phyloP scores from a whole-genome alignment of 2,888 invertebrate genomes.

The Gnatocerus cornutus region DNA sequence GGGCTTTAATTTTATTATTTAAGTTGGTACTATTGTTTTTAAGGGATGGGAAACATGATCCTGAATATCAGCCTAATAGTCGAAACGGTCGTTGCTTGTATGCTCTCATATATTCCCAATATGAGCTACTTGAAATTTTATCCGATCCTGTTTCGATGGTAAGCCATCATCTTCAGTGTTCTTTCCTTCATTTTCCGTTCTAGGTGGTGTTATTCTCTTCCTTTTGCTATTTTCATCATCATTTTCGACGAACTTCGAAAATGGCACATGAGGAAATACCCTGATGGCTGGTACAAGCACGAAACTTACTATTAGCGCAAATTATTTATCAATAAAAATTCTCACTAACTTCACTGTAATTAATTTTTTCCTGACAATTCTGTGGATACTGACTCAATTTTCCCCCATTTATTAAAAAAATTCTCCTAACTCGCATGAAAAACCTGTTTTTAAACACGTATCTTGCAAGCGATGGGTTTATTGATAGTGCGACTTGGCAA shows the following conservation, averaged over 20 bases:
- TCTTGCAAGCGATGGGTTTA: slow-evolving; percentile 8
- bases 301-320: slow-evolving; percentile 82
- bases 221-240: slow-evolving; percentile 85
- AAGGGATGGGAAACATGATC: slow-evolving; percentile 78
- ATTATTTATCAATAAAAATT: slow-evolving; percentile 6
- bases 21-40: background rate
- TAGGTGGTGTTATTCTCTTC: slow-evolving; percentile 75
- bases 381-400: background rate
- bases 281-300: slow-evolving; percentile 82
- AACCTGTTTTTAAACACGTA: slow-evolving; percentile 8
- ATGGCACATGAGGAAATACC: slow-evolving; percentile 79
- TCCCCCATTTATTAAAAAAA: background rate
- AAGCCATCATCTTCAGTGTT: slow-evolving; percentile 10
- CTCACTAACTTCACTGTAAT: slow-evolving; percentile 2
- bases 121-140: slow-evolving; percentile 79
- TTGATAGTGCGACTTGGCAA: background rate
- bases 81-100: slow-evolving; percentile 78
- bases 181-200: slow-evolving; percentile 39
- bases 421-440: background rate
- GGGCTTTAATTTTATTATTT: too few relatives aligned
- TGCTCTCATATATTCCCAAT: slow-evolving; percentile 81
- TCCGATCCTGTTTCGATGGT: slow-evolving; percentile 78
- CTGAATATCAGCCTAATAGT: slow-evolving; percentile 77
- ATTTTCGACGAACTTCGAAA: slow-evolving; percentile 85
- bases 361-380: slow-evolving; percentile 10